Evolutionary conservation across 2,113 vertebrate genomes (phyloP).

Genomic region (Castor canadensis): DNA sequence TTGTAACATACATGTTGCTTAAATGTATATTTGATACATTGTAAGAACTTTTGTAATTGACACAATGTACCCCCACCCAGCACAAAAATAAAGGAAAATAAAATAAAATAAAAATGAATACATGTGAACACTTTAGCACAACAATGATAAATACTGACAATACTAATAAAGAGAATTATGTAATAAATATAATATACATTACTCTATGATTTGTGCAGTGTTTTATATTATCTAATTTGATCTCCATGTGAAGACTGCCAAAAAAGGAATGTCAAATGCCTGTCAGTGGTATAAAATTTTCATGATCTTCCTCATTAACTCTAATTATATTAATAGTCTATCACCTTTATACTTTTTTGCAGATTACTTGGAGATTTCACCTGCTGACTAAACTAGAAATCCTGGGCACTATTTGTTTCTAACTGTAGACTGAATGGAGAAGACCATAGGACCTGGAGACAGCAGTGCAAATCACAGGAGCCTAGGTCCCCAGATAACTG

Average conservation of each 20-base stretch:
- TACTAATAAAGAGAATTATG: neutral
- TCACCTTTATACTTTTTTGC: neutral
- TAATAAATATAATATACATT: neutral
- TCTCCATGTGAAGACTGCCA: neutral
- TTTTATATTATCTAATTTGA: neutral
- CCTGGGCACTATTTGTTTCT: neutral
- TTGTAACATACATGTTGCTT: too few species aligned
- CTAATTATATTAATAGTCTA: neutral
- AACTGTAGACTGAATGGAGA: neutral
- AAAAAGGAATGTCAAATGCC: neutral
- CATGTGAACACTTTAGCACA: neutral
- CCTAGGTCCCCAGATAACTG: too few species aligned
- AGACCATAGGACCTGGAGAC: neutral
- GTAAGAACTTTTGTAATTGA: too few species aligned
- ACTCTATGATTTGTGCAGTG: neutral
- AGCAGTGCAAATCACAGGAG: accelerated
- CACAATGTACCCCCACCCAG: too few species aligned
- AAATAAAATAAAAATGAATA: neutral
- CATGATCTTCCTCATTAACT: neutral
- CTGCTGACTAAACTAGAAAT: neutral
- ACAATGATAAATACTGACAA: neutral
- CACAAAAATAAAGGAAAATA: too few species aligned
- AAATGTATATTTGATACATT: too few species aligned
- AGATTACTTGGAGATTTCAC: neutral
- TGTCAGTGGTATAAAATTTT: neutral